Evolutionary conservation across 2,113 vertebrate species (phyloP).

Genomic region (Siniperca knerii): DNA sequence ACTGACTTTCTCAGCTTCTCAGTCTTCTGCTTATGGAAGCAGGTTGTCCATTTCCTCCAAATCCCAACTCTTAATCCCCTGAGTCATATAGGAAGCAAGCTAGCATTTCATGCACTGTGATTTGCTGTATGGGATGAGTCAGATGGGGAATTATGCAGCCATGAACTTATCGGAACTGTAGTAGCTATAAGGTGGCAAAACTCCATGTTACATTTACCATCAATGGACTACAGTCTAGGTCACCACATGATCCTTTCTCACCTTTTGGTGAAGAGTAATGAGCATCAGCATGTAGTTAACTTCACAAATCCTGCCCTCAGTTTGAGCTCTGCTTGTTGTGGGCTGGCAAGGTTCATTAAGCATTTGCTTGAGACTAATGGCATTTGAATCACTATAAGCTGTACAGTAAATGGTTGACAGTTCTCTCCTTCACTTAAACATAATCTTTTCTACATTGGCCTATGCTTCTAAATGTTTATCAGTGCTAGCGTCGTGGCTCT

Average conservation of each 20-base stretch:
- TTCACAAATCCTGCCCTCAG: neutral
- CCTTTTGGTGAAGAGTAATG: neutral
- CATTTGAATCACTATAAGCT: too few species aligned
- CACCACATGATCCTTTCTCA: neutral
- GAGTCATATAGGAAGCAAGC: constrained; percentile 19
- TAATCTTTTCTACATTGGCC: too few species aligned
- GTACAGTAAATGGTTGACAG: too few species aligned
- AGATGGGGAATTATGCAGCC: constrained; percentile 39
- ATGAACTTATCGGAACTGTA: constrained; percentile 4
- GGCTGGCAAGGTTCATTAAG: too few species aligned
- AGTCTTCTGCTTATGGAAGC: constrained; percentile 42
- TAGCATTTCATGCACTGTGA: constrained; percentile 18
- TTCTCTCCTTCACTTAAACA: too few species aligned
- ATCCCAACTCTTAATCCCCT: constrained; percentile 52
- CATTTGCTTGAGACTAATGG: too few species aligned
- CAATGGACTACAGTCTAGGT: neutral
- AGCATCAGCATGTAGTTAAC: neutral
- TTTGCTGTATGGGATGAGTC: constrained; percentile 39
- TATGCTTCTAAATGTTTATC: too few species aligned
- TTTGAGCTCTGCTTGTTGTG: too few species aligned
- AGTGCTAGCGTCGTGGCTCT: too few species aligned
- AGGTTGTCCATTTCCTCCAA: constrained; percentile 52
- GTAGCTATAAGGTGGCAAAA: too few species aligned
- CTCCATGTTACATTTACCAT: neutral
- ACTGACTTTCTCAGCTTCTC: constrained; percentile 2